Evolutionary conservation across 2,113 vertebrate genomes (phyloP).

Genomic region (Centropus bengalensis): DNA sequence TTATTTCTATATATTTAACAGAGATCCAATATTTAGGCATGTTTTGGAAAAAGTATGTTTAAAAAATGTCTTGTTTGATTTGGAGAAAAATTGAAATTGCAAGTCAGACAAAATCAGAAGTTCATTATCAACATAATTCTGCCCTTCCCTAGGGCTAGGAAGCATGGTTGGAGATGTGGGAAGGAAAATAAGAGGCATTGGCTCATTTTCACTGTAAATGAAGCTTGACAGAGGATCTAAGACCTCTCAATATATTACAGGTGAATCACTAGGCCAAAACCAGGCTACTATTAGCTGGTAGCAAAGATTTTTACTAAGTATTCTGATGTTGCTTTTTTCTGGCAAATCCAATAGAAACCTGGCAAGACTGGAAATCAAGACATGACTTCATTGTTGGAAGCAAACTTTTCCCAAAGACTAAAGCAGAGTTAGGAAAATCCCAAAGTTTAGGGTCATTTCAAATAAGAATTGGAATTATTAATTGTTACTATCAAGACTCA

Average conservation of each 20-base stretch:
- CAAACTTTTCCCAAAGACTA: background rate
- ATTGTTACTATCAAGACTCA: background rate
- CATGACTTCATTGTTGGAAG: background rate
- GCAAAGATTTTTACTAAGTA: background rate
- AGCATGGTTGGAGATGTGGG: constrained; percentile 26
- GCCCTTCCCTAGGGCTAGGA: constrained; percentile 35
- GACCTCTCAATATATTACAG: constrained; percentile 45
- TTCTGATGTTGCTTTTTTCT: background rate
- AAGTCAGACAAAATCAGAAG: constrained; percentile 54
- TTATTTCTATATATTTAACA: background rate
- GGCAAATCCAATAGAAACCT: background rate
- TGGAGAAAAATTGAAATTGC: constrained; percentile 40
- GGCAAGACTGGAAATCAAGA: background rate
- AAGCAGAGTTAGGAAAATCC: background rate
- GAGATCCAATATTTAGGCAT: background rate
- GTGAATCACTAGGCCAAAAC: constrained; percentile 43
- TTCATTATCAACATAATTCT: constrained; percentile 60
- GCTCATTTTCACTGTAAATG: constrained; percentile 69
- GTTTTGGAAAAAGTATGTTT: constrained; percentile 20
- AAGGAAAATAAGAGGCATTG: constrained; percentile 63
- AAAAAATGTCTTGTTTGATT: constrained; percentile 15
- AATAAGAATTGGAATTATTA: background rate
- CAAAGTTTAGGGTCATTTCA: background rate
- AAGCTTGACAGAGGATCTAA: constrained; percentile 65
- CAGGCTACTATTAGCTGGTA: constrained; percentile 29